A percentile compares a stretch with the other conserved stretches of the same genome.
phyloP scores from a whole-genome alignment of 2,797 vertebrate genomes.

The Lemur catta region DNA sequence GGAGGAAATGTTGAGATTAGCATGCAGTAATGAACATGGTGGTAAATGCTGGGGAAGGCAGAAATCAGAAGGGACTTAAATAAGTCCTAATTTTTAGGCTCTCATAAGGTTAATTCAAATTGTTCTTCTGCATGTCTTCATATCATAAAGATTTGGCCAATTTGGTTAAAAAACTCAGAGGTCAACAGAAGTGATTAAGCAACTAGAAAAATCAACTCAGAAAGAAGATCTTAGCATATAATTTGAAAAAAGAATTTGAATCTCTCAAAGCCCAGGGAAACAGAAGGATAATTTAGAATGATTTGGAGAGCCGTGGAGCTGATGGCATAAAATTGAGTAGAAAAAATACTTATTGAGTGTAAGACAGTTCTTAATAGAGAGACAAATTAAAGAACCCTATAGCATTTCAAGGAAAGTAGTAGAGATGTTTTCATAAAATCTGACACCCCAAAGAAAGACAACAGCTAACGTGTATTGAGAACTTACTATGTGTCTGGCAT shows the following conservation, averaged over 20 bases:
- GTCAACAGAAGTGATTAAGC: constrained; percentile 70
- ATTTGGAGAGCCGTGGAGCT: constrained; percentile 57
- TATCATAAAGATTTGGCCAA: constrained; percentile 44
- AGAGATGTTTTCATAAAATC: constrained; percentile 40
- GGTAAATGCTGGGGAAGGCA: constrained; percentile 16
- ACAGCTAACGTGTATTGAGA: neutral
- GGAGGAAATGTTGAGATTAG: neutral
- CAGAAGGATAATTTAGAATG: constrained; percentile 65
- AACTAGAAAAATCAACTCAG: constrained; percentile 64
- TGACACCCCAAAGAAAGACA: neutral
- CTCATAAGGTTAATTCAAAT: constrained; percentile 63
- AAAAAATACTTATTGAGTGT: constrained; percentile 46
- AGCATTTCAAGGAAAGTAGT: neutral
- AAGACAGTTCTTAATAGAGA: constrained; percentile 55
- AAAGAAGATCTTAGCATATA: constrained; percentile 36
- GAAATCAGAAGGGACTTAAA: constrained; percentile 40
- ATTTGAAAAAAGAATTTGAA: constrained; percentile 61
- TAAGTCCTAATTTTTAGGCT: constrained; percentile 52
- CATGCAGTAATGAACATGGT: neutral
- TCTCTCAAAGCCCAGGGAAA: constrained; percentile 57
- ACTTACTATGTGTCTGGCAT: neutral
- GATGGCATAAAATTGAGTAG: constrained; percentile 66
- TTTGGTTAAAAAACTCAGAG: constrained; percentile 55
- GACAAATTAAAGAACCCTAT: constrained; percentile 55
- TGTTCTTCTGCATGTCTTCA: constrained; percentile 37